Evolutionary conservation across 2,797 vertebrate genomes (phyloP).

Genomic region (Melopsittacus undulatus): DNA sequence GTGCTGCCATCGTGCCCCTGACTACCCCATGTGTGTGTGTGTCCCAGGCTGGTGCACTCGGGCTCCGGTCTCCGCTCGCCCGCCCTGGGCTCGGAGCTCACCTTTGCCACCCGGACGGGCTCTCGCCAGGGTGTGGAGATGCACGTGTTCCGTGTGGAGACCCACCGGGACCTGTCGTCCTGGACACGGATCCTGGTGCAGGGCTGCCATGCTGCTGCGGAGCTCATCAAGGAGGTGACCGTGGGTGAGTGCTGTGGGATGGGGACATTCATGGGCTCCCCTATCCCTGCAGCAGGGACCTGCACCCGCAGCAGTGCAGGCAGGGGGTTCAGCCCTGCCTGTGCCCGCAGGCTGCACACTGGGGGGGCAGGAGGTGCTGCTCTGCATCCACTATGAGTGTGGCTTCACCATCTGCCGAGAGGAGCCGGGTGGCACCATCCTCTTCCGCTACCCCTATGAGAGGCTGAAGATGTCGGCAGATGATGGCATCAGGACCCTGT

Average conservation of each 20-base stretch:
- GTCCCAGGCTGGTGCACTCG: slow-evolving; percentile 88
- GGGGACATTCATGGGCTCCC: fast-evolving
- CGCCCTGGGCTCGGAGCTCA: slow-evolving; percentile 86
- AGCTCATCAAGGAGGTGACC: slow-evolving; percentile 93
- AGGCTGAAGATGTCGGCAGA: slow-evolving; percentile 93
- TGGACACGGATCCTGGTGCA: slow-evolving; percentile 94
- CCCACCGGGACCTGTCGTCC: slow-evolving; percentile 91
- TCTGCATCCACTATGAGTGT: slow-evolving; percentile 90
- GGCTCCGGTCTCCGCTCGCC: slow-evolving; percentile 87
- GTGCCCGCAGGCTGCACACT: slow-evolving; percentile 83
- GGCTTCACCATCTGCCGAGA: slow-evolving; percentile 88
- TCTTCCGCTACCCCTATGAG: slow-evolving; percentile 92
- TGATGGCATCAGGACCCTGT: slow-evolving; percentile 90
- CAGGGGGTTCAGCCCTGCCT: background rate
- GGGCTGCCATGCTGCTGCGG: slow-evolving; percentile 88
- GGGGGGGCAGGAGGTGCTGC: slow-evolving; percentile 86
- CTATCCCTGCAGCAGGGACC: background rate
- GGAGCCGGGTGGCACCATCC: slow-evolving; percentile 73
- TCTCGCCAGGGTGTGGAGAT: slow-evolving; percentile 92
- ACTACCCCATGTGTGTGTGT: fast-evolving
- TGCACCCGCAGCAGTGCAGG: background rate
- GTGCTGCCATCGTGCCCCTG: fast-evolving
- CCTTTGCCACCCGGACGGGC: slow-evolving; percentile 91
- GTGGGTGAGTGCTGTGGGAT: slow-evolving; percentile 79
- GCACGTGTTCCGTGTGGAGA: slow-evolving; percentile 93